A percentile compares a stretch with the other conserved stretches of the same genome.
Evolutionary conservation across 2,797 vertebrate genomes (phyloP).

Genomic region (Synanceia verrucosa): DNA sequence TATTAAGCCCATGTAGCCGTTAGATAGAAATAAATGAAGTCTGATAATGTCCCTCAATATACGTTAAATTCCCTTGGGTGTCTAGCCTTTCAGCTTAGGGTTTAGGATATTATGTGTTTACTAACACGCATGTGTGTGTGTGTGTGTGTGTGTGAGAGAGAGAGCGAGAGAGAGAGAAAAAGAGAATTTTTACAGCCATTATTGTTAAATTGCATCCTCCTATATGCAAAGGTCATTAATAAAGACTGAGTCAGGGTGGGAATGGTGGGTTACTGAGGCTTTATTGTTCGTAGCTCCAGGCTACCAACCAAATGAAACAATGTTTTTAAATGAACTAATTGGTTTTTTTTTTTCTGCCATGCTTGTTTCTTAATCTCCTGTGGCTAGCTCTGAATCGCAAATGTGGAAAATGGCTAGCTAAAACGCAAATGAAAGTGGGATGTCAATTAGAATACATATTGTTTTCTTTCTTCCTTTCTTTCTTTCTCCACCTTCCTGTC

Average conservation of each 20-base stretch:
- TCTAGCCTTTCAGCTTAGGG: conserved; percentile 55
- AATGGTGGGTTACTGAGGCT: conserved; percentile 18
- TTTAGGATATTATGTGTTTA: conserved; percentile 63
- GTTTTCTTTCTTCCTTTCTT: conserved; percentile 2
- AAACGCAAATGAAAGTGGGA: conserved; percentile 6
- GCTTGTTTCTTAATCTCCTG: conserved; percentile 40
- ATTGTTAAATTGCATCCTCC: conserved; percentile 48
- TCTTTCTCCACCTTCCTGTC: background rate
- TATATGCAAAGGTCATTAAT: conserved; percentile 67
- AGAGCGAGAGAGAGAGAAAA: background rate
- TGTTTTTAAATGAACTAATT: conserved; percentile 73
- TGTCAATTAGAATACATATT: background rate
- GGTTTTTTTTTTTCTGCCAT: conserved; percentile 27
- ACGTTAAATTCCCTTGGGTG: conserved; percentile 51
- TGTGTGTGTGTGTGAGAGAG: background rate
- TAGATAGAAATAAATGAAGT: conserved; percentile 74
- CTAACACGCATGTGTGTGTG: conserved; percentile 9
- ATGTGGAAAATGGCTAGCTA: conserved; percentile 13
- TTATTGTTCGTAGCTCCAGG: conserved; percentile 65
- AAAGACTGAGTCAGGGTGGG: conserved; percentile 50
- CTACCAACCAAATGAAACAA: conserved; percentile 62
- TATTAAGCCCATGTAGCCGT: conserved; percentile 62
- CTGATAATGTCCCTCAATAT: conserved; percentile 68
- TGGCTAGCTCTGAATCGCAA: conserved; percentile 41
- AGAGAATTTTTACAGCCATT: conserved; percentile 36